Conservation (phyloP, 2,888 invertebrate species). For the Mythimna lalbum region DNA sequence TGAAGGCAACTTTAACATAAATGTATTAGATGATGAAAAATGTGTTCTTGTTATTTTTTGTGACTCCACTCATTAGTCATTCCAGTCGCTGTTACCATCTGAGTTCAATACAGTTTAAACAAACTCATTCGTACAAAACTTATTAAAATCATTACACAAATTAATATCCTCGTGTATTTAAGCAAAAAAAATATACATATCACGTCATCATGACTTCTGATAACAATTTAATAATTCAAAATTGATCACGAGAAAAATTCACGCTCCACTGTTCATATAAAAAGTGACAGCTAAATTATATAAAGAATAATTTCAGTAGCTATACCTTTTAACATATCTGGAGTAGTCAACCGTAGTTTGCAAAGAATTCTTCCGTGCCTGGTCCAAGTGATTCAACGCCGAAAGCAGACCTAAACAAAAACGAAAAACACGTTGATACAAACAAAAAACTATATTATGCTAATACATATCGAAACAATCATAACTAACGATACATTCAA, state of each 20-base stretch:
- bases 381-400: slow-evolving; percentile 88
- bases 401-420: slow-evolving; percentile 84
- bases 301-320: slow-evolving; percentile 62
- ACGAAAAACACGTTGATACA: slow-evolving; percentile 69
- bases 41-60: slow-evolving; percentile 7
- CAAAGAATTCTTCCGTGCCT: slow-evolving; percentile 90
- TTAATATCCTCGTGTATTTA: slow-evolving; percentile 58
- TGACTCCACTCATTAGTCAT: slow-evolving; percentile 2
- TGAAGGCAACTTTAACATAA: not conserved
- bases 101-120: slow-evolving; percentile 20
- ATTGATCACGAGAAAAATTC: slow-evolving; percentile 57
- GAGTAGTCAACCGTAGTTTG: slow-evolving; percentile 96
- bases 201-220: slow-evolving; percentile 57
- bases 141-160: slow-evolving; percentile 63
- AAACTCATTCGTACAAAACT: slow-evolving; percentile 27
- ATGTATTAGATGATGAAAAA: not conserved
- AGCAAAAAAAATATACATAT: slow-evolving; percentile 56
- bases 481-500: slow-evolving; percentile 83
- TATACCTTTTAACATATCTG: slow-evolving; percentile 95
- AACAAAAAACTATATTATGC: slow-evolving; percentile 78
- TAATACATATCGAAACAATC: slow-evolving; percentile 84
- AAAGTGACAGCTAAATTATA: slow-evolving; percentile 67
- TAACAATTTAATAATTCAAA: slow-evolving; percentile 62
- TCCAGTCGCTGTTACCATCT: slow-evolving; percentile 24
- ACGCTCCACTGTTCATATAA: slow-evolving; percentile 54